Evolutionary conservation across 2,797 vertebrate species (phyloP), one percentile per base, ranked within the genome.

Genomic region (Lycodopsis pacificus): DNA sequence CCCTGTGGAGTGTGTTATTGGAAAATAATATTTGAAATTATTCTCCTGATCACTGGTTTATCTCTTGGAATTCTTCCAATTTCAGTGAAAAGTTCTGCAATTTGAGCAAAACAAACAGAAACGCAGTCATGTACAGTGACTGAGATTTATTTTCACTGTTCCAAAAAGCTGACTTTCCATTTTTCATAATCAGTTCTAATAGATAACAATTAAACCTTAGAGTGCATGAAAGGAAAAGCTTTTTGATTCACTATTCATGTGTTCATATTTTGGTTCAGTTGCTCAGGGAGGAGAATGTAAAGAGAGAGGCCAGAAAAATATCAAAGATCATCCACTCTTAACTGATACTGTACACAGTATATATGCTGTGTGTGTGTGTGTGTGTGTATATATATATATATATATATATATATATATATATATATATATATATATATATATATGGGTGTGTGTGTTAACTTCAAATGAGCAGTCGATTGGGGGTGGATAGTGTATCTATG

Each of bases 1-100:
- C 80, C 88, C 90, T 17, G 77, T 92, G 89, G 89, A 93, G 93
- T 93, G 93, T 94, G 92, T 93, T 92, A 94, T 95, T 95, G 93
- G 94, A 94, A 95, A 93, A 92, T 88, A 94, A 91, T 94, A 94
- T 95, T 95, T 94, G 87, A 93, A 94, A 95, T 95, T 93, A 95
- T 95, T 95, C 95, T 95, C 95, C 95, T 95, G 95, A 95, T 96
- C 95, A 95, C 89, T 95, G 95, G 83, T 87, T 94, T 95, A 95
- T 95, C 94, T 93, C 89, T 92, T 94, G 93, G 94, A 94, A 95
- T 92, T 91, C 92, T 93, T 96, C 95, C 94, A 94, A 91, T 83
- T 90, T 82, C 88, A 90, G 82, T 81, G 87, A 86, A 91, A 92
- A 94, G 91, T 94, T 94, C 87, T 89, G 89, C 91, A 92, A 89